These are phyloP conservation scores for Odontophorus gujanensis DNA, from an alignment of 2,113 vertebrate genomes.

Conservation along the genomic window DNA sequence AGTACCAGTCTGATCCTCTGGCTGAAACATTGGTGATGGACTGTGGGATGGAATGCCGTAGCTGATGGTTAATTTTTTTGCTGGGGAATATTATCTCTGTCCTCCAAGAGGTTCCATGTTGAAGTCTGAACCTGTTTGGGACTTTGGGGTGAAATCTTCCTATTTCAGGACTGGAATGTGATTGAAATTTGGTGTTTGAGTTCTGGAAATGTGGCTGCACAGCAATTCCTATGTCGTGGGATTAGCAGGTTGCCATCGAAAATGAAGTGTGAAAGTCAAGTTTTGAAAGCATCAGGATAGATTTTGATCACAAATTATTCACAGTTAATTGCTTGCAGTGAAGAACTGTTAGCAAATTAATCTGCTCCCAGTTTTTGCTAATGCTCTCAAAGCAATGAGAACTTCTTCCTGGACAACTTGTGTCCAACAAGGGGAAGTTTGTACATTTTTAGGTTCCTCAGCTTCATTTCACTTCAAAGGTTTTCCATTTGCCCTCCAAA, in stretches of 20 bases:
- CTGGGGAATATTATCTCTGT: background rate
- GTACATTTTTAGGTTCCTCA: background rate
- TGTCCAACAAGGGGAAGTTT: background rate
- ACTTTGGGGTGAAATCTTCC: background rate
- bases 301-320: background rate
- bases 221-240: background rate
- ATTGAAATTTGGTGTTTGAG: background rate
- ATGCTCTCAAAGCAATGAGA: background rate
- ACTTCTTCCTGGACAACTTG: background rate
- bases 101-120: background rate
- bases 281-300: background rate
- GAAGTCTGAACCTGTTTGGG: background rate
- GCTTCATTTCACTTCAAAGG: background rate
- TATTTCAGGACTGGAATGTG: fast-evolving
- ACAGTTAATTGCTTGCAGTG: background rate
- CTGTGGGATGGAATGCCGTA: background rate
- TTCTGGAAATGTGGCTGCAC: background rate
- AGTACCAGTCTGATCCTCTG: background rate
- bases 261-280: background rate
- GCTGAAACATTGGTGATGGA: background rate
- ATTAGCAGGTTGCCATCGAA: background rate
- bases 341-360: background rate
- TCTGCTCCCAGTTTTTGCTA: background rate
- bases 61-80: background rate
- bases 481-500: background rate